phyloP scores from a whole-genome alignment of 2,888 invertebrate genomes.

The Melanophora roralis region DNA sequence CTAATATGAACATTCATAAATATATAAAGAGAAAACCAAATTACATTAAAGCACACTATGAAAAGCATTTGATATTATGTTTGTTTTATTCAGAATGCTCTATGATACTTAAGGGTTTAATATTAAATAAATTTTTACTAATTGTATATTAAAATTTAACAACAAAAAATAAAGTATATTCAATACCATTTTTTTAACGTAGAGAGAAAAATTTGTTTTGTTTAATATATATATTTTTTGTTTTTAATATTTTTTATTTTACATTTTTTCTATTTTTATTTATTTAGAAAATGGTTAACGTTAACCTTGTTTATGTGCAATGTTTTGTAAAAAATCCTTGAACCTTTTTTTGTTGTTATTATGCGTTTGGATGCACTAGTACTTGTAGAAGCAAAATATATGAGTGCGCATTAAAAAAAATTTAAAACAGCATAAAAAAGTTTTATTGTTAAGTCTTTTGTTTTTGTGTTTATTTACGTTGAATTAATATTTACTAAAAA shows the following conservation, averaged over 20 bases:
- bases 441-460: neutral
- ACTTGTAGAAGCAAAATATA: neutral
- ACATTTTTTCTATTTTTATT: neutral
- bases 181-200: no score
- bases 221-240: no score
- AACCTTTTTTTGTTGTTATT: conserved; percentile 19
- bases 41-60: no score
- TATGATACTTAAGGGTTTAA: no score
- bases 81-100: no score
- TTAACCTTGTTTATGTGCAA: conserved; percentile 24
- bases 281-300: conserved; percentile 13
- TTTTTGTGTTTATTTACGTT: conserved; percentile 6
- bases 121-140: no score
- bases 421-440: neutral
- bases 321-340: conserved; percentile 24
- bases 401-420: neutral
- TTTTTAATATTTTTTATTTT: neutral
- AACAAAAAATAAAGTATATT: no score
- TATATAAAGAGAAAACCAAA: no score
- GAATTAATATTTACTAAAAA: neutral
- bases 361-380: neutral
- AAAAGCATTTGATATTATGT: no score
- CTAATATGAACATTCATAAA: no score
- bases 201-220: no score
- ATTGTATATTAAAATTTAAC: no score